Evolutionary conservation across 2,113 vertebrate genomes (phyloP).

Genomic region (Gnathonemus longibarbis): DNA sequence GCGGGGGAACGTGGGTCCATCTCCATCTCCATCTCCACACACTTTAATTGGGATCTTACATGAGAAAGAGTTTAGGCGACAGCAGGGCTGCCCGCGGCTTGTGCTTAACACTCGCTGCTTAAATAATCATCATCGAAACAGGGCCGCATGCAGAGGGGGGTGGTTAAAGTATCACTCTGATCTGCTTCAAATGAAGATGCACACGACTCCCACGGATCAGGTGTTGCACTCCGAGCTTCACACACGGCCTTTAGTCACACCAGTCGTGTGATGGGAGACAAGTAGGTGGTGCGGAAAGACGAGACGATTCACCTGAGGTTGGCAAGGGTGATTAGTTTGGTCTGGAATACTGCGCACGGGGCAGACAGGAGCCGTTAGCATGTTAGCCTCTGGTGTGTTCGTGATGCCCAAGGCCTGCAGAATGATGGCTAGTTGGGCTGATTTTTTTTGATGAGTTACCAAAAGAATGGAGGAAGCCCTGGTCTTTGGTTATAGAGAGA

Average conservation of each 20-base stretch:
- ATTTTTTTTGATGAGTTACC: neutral
- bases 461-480: neutral
- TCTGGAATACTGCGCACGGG: neutral
- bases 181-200: neutral
- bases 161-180: neutral
- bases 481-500: neutral
- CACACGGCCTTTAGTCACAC: neutral
- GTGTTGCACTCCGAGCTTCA: neutral
- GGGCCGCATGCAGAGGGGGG: neutral
- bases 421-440: neutral
- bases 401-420: neutral
- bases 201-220: too few relatives aligned
- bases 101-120: neutral
- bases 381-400: neutral
- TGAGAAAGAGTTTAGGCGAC: constrained; percentile 46
- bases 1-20: constrained; percentile 66
- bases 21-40: constrained; percentile 75
- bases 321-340: neutral
- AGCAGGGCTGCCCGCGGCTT: constrained; percentile 6
- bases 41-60: constrained; percentile 66
- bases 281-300: neutral
- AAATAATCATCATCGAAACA: constrained; percentile 19
- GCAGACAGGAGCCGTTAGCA: neutral
- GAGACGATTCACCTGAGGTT: neutral
- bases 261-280: neutral